Conservation (phyloP, 2,797 vertebrate species). For the Enteromius mattozi region DNA sequence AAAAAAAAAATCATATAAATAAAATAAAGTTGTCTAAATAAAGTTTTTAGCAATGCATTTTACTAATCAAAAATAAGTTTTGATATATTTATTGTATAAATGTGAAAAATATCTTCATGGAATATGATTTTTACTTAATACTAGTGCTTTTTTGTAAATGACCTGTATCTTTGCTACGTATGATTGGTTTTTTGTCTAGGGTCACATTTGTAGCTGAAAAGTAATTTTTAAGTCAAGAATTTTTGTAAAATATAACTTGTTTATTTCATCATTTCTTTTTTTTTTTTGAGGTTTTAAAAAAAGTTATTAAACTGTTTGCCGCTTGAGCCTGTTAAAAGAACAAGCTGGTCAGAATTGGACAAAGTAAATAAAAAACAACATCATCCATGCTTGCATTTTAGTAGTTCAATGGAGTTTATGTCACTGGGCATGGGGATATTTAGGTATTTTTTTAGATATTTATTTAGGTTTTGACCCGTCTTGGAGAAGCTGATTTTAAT, state of each 20-base stretch:
- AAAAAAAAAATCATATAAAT: no score
- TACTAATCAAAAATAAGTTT: no score
- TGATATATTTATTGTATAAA: no score
- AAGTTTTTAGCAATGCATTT: no score
- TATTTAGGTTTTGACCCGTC: no score
- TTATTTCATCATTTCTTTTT: background rate
- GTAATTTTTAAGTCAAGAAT: background rate
- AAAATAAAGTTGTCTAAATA: no score
- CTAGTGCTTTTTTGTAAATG: no score
- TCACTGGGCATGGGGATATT: background rate
- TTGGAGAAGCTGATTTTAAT: slow-evolving; percentile 11
- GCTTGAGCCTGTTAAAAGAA: background rate
- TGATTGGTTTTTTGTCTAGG: no score
- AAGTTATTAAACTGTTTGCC: background rate
- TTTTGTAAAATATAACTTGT: background rate
- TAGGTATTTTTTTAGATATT: no score
- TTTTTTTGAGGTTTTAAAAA: background rate
- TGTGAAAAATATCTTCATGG: no score
- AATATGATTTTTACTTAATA: no score
- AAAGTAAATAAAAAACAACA: background rate
- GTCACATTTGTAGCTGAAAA: background rate
- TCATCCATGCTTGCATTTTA: background rate
- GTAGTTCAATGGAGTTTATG: background rate
- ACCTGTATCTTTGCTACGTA: no score
- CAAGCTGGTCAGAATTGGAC: background rate